Evolutionary conservation across 1,140 invertebrate species (phyloP).

Genomic region (Tetramorium simillimum): DNA sequence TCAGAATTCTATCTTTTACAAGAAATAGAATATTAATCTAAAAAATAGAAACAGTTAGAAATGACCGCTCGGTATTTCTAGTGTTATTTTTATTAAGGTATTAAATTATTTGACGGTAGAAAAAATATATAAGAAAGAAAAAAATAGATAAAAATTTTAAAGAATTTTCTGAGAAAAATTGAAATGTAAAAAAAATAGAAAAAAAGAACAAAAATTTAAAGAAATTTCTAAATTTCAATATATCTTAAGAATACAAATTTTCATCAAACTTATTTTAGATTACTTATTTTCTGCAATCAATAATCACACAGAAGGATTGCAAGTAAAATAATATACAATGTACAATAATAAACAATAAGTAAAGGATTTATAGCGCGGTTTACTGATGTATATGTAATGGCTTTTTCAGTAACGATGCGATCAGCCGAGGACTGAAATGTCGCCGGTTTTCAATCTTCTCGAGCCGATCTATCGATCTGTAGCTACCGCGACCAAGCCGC

Average conservation of each 20-base stretch:
- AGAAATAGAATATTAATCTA: too few relatives aligned
- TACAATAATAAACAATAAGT: background rate
- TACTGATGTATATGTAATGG: background rate
- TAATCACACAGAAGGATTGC: background rate
- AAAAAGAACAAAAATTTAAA: background rate
- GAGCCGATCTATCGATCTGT: slow-evolving; percentile 25
- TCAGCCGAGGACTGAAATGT: background rate
- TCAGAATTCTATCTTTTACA: too few relatives aligned
- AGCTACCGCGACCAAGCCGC: background rate
- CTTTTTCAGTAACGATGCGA: background rate
- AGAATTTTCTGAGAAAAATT: background rate
- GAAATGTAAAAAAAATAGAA: background rate
- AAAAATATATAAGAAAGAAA: background rate
- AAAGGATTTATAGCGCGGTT: background rate
- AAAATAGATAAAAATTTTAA: too few relatives aligned
- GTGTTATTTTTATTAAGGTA: background rate
- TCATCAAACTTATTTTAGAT: background rate
- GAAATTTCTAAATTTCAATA: background rate
- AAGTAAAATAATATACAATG: background rate
- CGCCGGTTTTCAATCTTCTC: background rate
- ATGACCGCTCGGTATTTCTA: too few relatives aligned
- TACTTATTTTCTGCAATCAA: background rate
- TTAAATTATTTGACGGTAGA: background rate
- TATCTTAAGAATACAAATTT: background rate
- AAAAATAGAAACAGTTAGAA: too few relatives aligned